A percentile compares a stretch with the other conserved stretches of the same genome.
Evolutionary conservation across 2,113 vertebrate genomes (phyloP).

Genomic region (Indri indri): DNA sequence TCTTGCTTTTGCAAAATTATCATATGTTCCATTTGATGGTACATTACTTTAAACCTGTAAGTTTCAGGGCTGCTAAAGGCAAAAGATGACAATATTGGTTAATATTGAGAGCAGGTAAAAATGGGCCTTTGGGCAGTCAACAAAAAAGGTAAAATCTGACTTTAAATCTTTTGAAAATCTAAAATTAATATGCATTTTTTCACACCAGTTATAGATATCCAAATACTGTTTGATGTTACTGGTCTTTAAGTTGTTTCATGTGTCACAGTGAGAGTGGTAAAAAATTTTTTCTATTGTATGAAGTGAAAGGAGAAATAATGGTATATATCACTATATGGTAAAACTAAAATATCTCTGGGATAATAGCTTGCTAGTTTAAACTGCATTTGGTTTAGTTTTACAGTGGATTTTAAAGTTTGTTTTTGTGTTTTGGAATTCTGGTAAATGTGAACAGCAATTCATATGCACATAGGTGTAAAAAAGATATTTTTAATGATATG

Average conservation of each 20-base stretch:
- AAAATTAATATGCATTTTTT: not conserved
- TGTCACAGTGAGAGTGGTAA: not conserved
- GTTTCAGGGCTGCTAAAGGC: not conserved
- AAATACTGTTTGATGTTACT: constrained; percentile 1
- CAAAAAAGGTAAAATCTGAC: not conserved
- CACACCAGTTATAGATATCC: not conserved
- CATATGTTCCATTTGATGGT: not conserved
- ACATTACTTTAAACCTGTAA: not conserved
- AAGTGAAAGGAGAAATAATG: not conserved
- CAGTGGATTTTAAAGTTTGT: not conserved
- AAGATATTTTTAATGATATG: not conserved
- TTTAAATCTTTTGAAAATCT: not conserved
- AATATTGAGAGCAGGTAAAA: not conserved
- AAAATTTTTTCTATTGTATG: not conserved
- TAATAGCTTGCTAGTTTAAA: not conserved
- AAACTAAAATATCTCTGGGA: not conserved
- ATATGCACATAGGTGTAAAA: not conserved
- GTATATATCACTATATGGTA: not conserved
- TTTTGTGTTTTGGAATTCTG: not conserved
- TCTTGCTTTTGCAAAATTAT: not conserved
- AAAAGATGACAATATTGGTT: not conserved
- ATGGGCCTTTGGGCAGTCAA: not conserved
- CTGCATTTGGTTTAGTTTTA: not conserved
- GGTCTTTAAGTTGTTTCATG: not conserved
- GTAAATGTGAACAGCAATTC: not conserved